These are phyloP conservation scores for Rhynchotus rufescens DNA, from an alignment of 2,797 vertebrate species.

Conservation along the genomic window DNA sequence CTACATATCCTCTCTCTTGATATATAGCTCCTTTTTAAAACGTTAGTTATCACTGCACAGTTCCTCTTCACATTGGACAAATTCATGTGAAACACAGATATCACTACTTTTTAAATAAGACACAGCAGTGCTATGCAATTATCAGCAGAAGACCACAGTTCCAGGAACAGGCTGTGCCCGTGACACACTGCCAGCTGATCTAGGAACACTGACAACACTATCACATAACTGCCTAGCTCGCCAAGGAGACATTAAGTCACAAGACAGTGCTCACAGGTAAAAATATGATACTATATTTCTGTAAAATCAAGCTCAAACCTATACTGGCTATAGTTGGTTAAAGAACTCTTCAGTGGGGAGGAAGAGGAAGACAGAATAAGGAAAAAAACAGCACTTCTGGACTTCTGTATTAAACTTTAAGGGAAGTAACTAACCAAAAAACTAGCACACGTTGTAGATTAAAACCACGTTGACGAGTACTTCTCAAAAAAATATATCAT, in stretches of 20 bases:
- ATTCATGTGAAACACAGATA: neutral
- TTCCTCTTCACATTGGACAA: neutral
- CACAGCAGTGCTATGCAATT: neutral
- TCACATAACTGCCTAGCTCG: neutral
- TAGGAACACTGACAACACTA: neutral
- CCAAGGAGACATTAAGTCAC: neutral
- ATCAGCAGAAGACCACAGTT: neutral
- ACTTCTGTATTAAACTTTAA: neutral
- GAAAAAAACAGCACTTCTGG: neutral
- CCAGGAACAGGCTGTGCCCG: constrained; percentile 31
- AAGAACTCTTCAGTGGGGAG: neutral
- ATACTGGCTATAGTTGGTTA: rapidly evolving
- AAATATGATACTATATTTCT: neutral
- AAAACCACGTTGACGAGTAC: neutral
- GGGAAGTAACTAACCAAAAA: neutral
- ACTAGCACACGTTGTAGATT: rapidly evolving
- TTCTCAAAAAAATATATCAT: neutral
- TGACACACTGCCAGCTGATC: constrained; percentile 7
- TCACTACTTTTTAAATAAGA: neutral
- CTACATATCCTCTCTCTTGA: neutral
- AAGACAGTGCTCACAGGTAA: neutral
- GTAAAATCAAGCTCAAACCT: neutral
- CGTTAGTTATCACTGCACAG: neutral
- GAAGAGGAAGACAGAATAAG: neutral
- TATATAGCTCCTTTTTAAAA: neutral